Evolutionary conservation across 2,113 vertebrate species (phyloP).

Genomic region (Rhinichthys klamathensis): DNA sequence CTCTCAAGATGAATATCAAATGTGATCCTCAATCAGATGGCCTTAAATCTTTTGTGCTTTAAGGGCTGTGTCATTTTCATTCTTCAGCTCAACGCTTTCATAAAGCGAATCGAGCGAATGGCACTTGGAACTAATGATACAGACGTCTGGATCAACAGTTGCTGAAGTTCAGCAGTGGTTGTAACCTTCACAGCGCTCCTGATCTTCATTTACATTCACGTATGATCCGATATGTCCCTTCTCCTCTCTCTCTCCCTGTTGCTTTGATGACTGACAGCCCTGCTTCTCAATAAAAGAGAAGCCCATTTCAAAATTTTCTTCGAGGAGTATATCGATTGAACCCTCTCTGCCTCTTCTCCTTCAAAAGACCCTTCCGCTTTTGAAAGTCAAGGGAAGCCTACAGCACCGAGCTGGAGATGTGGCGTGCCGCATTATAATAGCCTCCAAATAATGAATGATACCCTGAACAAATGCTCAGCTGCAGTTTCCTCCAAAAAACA

Average conservation of each 20-base stretch:
- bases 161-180: not conserved
- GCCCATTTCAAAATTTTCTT: constrained; percentile 28
- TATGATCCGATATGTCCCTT: not conserved
- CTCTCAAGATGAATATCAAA: not conserved
- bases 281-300: constrained; percentile 37
- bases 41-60: not conserved
- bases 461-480: constrained; percentile 4
- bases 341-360: constrained; percentile 37
- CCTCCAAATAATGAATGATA: constrained; percentile 23
- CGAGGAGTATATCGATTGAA: constrained; percentile 30
- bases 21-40: not conserved
- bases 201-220: constrained; percentile 34
- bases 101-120: not conserved
- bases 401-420: constrained; percentile 14
- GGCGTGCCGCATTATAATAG: constrained; percentile 7
- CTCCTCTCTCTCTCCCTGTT: not conserved
- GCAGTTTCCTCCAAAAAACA: not conserved
- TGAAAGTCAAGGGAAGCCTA: constrained; percentile 30
- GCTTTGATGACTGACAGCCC: constrained; percentile 38
- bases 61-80: not conserved
- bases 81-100: not conserved
- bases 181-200: constrained; percentile 16
- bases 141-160: not conserved
- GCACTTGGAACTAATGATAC: not conserved
- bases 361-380: constrained; percentile 5